Percentiles rank a stretch among this genome's conserved stretches.
Evolutionary conservation across 2,797 vertebrate genomes (phyloP).

Genomic region (Scomberomorus guttatus): DNA sequence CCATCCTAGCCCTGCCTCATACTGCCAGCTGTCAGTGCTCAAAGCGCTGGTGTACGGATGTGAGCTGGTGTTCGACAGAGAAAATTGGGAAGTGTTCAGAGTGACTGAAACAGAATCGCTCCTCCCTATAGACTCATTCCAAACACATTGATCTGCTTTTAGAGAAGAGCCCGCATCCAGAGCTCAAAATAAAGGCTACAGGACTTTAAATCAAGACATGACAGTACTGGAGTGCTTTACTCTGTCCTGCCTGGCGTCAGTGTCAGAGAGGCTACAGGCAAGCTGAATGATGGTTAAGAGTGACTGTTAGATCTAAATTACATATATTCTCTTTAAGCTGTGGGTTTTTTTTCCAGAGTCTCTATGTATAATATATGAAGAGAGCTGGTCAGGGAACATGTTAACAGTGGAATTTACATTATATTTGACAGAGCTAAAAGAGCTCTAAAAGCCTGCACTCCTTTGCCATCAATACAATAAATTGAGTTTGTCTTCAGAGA

Average conservation of each 20-base stretch:
- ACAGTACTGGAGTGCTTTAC: constrained; percentile 48
- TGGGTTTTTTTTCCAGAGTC: constrained; percentile 41
- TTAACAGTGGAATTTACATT: constrained; percentile 76
- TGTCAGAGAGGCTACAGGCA: constrained; percentile 56
- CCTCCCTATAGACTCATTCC: constrained; percentile 70
- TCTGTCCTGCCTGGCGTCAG: constrained; percentile 49
- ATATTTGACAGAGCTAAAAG: constrained; percentile 73
- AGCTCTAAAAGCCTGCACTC: constrained; percentile 73
- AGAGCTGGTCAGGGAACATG: constrained; percentile 72
- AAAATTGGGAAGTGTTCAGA: constrained; percentile 70
- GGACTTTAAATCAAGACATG: constrained; percentile 70
- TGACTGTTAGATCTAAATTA: constrained; percentile 56
- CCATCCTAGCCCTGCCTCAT: constrained; percentile 47
- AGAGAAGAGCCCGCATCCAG: constrained; percentile 54
- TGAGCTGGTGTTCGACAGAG: constrained; percentile 71
- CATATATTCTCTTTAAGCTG: constrained; percentile 57
- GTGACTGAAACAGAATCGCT: constrained; percentile 68
- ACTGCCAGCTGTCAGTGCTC: constrained; percentile 65
- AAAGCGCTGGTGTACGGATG: constrained; percentile 68
- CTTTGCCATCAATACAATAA: constrained; percentile 69
- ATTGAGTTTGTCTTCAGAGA: constrained; percentile 69
- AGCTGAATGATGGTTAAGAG: constrained; percentile 56
- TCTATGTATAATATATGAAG: constrained; percentile 71
- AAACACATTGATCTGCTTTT: constrained; percentile 78
- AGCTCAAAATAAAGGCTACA: constrained; percentile 65